phyloP scores from a whole-genome alignment of 2,113 vertebrate species.

The Nothoprocta pentlandii region DNA sequence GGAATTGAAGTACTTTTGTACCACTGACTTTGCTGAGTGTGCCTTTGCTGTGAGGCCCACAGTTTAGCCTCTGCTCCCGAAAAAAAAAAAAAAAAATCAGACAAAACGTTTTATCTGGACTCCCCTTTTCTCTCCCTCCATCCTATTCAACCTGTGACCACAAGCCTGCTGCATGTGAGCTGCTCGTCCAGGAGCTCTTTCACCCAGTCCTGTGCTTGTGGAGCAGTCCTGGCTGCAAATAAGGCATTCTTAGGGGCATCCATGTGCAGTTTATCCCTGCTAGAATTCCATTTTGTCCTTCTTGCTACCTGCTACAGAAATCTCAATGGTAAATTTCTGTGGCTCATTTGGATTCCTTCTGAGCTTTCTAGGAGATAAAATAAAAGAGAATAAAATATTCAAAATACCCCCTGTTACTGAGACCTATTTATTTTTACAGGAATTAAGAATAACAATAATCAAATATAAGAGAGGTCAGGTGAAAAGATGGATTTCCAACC shows the following conservation, averaged over 20 bases:
- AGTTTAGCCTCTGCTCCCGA: too few species aligned
- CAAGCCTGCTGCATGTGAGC: too few species aligned
- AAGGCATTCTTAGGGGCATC: not conserved
- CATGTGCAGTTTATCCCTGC: not conserved
- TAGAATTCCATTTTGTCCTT: not conserved
- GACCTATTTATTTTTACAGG: not conserved
- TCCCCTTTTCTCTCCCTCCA: too few species aligned
- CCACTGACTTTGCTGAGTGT: not conserved
- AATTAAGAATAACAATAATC: not conserved
- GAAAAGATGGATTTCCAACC: not conserved
- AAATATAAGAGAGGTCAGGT: not conserved
- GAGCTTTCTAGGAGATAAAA: not conserved
- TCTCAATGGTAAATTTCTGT: not conserved
- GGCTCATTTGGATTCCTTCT: not conserved
- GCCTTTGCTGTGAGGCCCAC: too few species aligned
- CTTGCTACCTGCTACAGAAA: not conserved
- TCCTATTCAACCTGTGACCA: too few species aligned
- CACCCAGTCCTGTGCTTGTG: fast-evolving
- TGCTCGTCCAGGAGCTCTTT: not conserved
- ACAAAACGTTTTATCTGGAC: too few species aligned
- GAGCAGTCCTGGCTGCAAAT: not conserved
- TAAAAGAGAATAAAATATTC: not conserved
- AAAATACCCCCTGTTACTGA: not conserved
- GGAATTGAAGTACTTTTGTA: not conserved
- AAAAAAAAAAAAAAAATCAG: too few species aligned